Percentiles rank a stretch among this genome's conserved stretches.
These are phyloP conservation scores for Cancer borealis DNA, from an alignment of 2,888 invertebrate species.

Conservation along the genomic window DNA sequence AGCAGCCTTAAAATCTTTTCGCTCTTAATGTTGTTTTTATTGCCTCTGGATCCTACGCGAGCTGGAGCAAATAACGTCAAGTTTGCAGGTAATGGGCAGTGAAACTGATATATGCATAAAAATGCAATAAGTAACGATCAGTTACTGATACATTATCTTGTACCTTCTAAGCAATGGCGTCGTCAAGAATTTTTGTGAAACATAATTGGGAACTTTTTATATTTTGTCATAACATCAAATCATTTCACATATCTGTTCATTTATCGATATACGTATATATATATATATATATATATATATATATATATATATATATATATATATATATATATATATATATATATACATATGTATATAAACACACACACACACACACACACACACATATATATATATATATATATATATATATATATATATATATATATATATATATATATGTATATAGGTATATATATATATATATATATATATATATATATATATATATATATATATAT, in stretches of 20 bases:
- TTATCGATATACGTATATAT: not conserved
- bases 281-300: constrained; percentile 30
- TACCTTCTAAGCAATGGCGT: constrained; percentile 24
- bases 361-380: too few relatives aligned
- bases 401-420: too few relatives aligned
- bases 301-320: constrained; percentile 54
- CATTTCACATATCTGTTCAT: not conserved
- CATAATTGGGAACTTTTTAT: not conserved
- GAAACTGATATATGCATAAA: constrained; percentile 25
- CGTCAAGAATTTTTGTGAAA: constrained; percentile 25
- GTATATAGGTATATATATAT: too few relatives aligned
- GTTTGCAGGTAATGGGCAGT: constrained; percentile 35
- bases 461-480: too few relatives aligned
- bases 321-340: constrained; percentile 34
- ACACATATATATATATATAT: too few relatives aligned
- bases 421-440: too few relatives aligned
- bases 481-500: too few relatives aligned
- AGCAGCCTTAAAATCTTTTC: constrained; percentile 35
- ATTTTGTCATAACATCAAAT: not conserved
- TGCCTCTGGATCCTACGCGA: constrained; percentile 6
- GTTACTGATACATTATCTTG: constrained; percentile 41
- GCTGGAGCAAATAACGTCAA: constrained; percentile 36
- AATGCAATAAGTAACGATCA: constrained; percentile 30
- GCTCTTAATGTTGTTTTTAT: constrained; percentile 42
- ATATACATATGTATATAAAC: not conserved